Percentiles rank a stretch among this genome's conserved stretches.
These are phyloP conservation scores for Orussus abietinus DNA, from an alignment of 1,140 invertebrate species.

Conservation along the genomic window DNA sequence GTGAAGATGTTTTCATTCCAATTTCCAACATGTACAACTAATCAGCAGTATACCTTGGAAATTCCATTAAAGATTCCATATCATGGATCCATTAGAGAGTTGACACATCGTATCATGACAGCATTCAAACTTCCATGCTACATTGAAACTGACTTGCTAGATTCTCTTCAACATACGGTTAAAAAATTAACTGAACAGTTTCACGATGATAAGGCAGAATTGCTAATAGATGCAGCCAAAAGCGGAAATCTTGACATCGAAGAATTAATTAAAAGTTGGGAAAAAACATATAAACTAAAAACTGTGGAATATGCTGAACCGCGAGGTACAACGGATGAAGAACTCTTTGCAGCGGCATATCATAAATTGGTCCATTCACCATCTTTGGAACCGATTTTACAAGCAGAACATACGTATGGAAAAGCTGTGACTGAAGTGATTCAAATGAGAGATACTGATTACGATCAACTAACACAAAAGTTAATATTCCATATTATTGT, in stretches of 20 bases:
- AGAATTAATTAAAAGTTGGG: conserved; percentile 65
- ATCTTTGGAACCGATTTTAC: conserved; percentile 71
- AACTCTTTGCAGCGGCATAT: conserved; percentile 76
- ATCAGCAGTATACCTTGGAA: conserved; percentile 57
- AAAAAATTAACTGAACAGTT: conserved; percentile 54
- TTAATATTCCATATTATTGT: conserved; percentile 35
- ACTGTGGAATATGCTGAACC: conserved; percentile 63
- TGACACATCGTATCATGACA: conserved; percentile 63
- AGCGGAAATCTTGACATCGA: conserved; percentile 61
- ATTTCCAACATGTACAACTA: conserved; percentile 60
- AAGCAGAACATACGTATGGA: conserved; percentile 76
- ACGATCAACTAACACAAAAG: conserved; percentile 62
- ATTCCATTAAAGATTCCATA: conserved; percentile 63
- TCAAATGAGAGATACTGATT: conserved; percentile 62
- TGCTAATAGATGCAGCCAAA: conserved; percentile 52
- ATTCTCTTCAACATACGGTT: conserved; percentile 52
- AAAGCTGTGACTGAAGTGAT: conserved; percentile 66
- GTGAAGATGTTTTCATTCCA: conserved; percentile 57
- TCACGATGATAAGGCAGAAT: conserved; percentile 57
- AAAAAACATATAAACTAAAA: conserved; percentile 67
- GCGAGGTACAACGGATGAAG: conserved; percentile 69
- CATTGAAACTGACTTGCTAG: conserved; percentile 58
- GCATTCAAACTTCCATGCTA: conserved; percentile 70
- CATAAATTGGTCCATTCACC: conserved; percentile 79
- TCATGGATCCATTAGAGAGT: conserved; percentile 58